Evolutionary conservation across 2,888 invertebrate species (phyloP).

Genomic region (Azorinus chamasolen): DNA sequence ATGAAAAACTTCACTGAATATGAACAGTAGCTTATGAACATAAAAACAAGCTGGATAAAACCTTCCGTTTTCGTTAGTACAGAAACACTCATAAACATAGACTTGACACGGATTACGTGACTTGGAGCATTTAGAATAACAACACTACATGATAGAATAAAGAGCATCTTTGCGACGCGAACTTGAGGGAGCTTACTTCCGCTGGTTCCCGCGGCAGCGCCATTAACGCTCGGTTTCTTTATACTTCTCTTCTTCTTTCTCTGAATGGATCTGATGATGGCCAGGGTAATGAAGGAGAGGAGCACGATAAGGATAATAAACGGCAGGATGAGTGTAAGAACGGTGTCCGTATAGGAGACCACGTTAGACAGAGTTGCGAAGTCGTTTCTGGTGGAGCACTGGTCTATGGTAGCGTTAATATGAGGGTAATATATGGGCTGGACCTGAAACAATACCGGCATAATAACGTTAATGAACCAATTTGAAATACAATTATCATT

Average conservation of each 20-base stretch:
- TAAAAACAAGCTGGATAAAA: constrained; percentile 56
- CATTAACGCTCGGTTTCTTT: constrained; percentile 39
- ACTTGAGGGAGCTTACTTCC: constrained; percentile 63
- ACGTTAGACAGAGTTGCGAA: constrained; percentile 30
- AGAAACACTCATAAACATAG: constrained; percentile 40
- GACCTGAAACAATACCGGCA: constrained; percentile 28
- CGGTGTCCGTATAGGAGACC: constrained; percentile 63
- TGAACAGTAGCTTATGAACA: constrained; percentile 67
- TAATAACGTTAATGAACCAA: no score
- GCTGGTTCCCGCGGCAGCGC: constrained; percentile 14
- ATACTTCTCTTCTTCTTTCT: constrained; percentile 58
- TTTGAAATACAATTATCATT: no score
- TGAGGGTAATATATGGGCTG: constrained; percentile 20
- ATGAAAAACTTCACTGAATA: constrained; percentile 70
- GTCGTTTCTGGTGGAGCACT: constrained; percentile 39
- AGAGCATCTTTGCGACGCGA: constrained; percentile 72
- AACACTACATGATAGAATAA: constrained; percentile 63
- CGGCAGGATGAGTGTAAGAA: constrained; percentile 64
- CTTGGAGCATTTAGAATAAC: constrained; percentile 68
- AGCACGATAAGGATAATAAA: constrained; percentile 60
- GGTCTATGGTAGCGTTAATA: constrained; percentile 23
- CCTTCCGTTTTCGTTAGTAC: constrained; percentile 32
- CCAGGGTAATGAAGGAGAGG: constrained; percentile 61
- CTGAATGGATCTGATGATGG: constrained; percentile 61
- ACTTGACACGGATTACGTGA: constrained; percentile 65